A percentile compares a stretch with the other conserved stretches of the same genome.
Evolutionary conservation across 2,888 invertebrate genomes (phyloP).

Genomic region (Neocrepidodera transversa): DNA sequence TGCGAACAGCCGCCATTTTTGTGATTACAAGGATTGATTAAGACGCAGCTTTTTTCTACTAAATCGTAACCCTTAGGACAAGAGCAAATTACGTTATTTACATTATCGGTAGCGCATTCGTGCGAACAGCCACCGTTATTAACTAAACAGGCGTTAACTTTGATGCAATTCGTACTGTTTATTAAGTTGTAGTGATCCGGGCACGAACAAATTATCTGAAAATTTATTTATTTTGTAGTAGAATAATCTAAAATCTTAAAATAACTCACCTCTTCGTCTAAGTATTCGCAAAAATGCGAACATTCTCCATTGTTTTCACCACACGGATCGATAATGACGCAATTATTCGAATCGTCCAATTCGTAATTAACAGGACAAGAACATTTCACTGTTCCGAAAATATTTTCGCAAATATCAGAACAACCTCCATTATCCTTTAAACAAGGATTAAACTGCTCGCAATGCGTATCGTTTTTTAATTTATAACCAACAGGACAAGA

Average conservation of each 20-base stretch:
- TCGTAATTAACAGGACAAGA: conserved; percentile 62
- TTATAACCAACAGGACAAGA: conserved; percentile 56
- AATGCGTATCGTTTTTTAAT: conserved; percentile 56
- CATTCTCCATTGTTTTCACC: conserved; percentile 47
- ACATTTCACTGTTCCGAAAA: conserved; percentile 63
- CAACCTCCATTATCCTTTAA: conserved; percentile 58
- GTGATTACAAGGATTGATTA: conserved; percentile 52
- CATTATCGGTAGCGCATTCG: conserved; percentile 58
- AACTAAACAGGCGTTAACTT: conserved; percentile 52
- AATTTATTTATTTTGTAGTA: background rate
- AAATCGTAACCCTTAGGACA: conserved; percentile 60
- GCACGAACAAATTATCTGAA: conserved; percentile 62
- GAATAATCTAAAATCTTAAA: conserved; percentile 15
- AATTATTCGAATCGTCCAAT: conserved; percentile 54
- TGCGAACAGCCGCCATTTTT: conserved; percentile 62
- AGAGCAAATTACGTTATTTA: conserved; percentile 54
- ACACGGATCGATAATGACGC: conserved; percentile 50
- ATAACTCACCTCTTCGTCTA: conserved; percentile 58
- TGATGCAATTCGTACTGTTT: conserved; percentile 52
- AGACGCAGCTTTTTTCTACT: conserved; percentile 46
- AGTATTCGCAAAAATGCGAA: conserved; percentile 52
- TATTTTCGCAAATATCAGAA: conserved; percentile 60
- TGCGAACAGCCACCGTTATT: conserved; percentile 69
- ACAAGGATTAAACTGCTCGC: conserved; percentile 60
- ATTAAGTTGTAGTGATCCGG: conserved; percentile 54